phyloP scores from a whole-genome alignment of 2,888 invertebrate genomes.

The Anarsia innoxiella region DNA sequence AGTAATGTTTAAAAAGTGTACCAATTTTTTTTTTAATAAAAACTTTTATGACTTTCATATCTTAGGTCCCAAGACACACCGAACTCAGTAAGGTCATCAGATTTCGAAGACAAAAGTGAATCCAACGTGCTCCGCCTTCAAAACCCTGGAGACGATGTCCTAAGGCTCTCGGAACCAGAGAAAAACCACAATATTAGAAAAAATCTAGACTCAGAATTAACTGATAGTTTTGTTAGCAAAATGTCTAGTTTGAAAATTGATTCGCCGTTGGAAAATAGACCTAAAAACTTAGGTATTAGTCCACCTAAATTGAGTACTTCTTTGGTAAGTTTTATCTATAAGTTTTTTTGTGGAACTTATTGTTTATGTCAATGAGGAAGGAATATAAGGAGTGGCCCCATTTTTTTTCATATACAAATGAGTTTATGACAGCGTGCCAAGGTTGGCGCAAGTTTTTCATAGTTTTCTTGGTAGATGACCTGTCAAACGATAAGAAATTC shows the following conservation, averaged over 20 bases:
- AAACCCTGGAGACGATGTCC: constrained; percentile 36
- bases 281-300: constrained; percentile 41
- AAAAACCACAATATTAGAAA: constrained; percentile 19
- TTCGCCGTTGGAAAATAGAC: constrained; percentile 25
- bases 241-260: constrained; percentile 42
- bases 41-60: too few species aligned
- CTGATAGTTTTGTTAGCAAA: constrained; percentile 35
- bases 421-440: too few species aligned
- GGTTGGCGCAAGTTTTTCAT: too few species aligned
- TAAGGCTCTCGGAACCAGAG: constrained; percentile 26
- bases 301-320: constrained; percentile 54
- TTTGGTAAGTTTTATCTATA: constrained; percentile 60
- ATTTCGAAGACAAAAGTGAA: constrained; percentile 42
- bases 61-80: constrained; percentile 53
- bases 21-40: too few species aligned
- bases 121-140: constrained; percentile 47
- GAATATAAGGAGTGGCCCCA: too few species aligned
- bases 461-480: too few species aligned
- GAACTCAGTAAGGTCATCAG: constrained; percentile 51
- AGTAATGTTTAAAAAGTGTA: too few species aligned
- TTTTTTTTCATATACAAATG: too few species aligned
- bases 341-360: too few species aligned
- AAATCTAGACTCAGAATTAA: constrained; percentile 24
- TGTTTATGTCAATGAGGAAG: too few species aligned
- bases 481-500: too few species aligned